Evolutionary conservation across 2,113 vertebrate genomes (phyloP).

Genomic region (Marcusenius ussheri): DNA sequence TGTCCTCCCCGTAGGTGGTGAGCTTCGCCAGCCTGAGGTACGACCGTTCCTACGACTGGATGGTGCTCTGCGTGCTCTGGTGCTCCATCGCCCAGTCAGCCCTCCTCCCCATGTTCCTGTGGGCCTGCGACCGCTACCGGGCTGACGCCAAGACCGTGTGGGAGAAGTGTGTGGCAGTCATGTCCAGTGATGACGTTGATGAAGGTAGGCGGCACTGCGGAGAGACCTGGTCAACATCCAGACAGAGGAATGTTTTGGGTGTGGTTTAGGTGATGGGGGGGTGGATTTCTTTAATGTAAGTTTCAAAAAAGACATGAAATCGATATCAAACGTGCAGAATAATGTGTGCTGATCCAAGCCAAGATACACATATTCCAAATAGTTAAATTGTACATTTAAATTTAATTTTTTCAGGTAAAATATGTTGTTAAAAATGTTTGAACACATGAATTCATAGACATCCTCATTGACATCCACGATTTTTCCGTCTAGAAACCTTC

Average conservation of each 20-base stretch:
- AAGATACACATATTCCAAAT: not conserved
- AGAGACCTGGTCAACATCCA: not conserved
- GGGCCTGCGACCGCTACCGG: constrained; percentile 86
- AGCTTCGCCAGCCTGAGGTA: constrained; percentile 84
- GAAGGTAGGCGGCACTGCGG: constrained; percentile 61
- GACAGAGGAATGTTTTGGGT: not conserved
- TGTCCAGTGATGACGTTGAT: constrained; percentile 77
- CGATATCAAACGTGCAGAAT: not conserved
- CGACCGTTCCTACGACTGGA: constrained; percentile 74
- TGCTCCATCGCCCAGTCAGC: constrained; percentile 84
- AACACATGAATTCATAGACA: not conserved
- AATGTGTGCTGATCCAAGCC: not conserved
- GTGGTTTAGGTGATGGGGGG: no score
- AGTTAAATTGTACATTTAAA: not conserved
- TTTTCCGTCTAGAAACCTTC: not conserved
- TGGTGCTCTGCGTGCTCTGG: constrained; percentile 84
- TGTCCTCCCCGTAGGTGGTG: constrained; percentile 66
- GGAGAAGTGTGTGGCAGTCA: constrained; percentile 81
- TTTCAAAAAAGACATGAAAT: not conserved
- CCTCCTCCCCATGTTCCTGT: constrained; percentile 78
- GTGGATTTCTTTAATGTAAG: not conserved
- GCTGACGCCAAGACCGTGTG: constrained; percentile 76
- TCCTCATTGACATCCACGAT: not conserved
- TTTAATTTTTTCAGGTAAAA: not conserved
- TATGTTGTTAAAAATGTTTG: not conserved